Percentiles rank a stretch among this genome's conserved stretches.
phyloP scores from a whole-genome alignment of 2,797 vertebrate genomes.

The Pseudotriccus pelzelni region DNA sequence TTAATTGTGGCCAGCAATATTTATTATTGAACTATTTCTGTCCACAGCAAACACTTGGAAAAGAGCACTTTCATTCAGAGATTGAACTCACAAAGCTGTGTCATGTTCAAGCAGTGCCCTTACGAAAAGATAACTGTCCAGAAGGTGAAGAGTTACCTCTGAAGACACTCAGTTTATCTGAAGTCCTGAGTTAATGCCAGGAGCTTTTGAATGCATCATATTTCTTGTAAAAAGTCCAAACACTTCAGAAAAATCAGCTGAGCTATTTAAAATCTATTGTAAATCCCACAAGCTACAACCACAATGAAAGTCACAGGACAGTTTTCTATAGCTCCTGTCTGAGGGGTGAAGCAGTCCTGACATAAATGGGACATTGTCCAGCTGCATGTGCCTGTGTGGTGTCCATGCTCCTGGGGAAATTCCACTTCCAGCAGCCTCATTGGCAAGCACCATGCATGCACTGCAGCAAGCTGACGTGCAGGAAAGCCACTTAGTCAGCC shows the following conservation, averaged over 20 bases:
- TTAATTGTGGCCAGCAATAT: background rate
- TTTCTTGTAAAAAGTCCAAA: background rate
- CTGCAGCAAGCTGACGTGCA: background rate
- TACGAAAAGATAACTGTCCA: background rate
- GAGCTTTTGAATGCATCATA: background rate
- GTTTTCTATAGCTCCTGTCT: background rate
- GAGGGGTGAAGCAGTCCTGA: background rate
- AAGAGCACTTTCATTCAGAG: background rate
- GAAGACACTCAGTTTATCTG: background rate
- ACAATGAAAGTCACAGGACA: background rate
- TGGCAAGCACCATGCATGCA: rapidly evolving
- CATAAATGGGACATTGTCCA: rapidly evolving
- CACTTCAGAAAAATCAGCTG: background rate
- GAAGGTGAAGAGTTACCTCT: background rate
- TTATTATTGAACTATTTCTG: background rate
- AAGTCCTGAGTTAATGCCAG: background rate
- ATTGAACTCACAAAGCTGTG: background rate
- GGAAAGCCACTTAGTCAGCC: background rate
- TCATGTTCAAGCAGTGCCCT: background rate
- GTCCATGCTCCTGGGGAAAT: background rate
- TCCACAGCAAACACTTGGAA: background rate
- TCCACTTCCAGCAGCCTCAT: background rate
- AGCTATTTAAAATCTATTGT: background rate
- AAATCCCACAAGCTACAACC: background rate
- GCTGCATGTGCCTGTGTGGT: rapidly evolving